These are phyloP conservation scores for Amblyraja radiata DNA, from an alignment of 2,797 vertebrate species.

Conservation along the genomic window DNA sequence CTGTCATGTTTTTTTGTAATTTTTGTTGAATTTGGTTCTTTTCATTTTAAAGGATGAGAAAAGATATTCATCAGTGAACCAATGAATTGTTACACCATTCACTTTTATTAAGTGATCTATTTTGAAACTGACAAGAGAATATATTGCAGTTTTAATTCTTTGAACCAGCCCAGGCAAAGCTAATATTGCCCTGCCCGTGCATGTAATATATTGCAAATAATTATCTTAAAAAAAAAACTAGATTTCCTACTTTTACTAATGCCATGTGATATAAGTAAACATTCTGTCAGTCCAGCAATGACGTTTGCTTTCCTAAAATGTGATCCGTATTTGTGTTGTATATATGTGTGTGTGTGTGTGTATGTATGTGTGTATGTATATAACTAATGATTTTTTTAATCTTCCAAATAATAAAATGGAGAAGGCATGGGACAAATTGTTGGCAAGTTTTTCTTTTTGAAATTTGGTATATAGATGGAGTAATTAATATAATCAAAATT, in stretches of 20 bases:
- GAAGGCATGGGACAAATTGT: background rate
- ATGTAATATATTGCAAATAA: too few relatives aligned
- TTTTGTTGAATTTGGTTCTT: background rate
- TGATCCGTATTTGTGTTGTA: too few relatives aligned
- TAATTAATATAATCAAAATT: background rate
- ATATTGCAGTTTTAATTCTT: constrained; percentile 8
- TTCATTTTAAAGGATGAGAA: too few relatives aligned
- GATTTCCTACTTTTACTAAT: background rate
- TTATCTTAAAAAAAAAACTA: background rate
- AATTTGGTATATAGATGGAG: background rate
- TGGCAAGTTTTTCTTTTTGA: background rate
- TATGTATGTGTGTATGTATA: too few relatives aligned
- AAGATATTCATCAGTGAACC: background rate
- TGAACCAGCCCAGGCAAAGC: background rate
- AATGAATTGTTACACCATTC: background rate
- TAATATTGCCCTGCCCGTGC: too few relatives aligned
- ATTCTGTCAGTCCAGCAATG: background rate
- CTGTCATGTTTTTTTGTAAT: background rate
- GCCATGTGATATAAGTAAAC: background rate
- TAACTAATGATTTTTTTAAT: background rate
- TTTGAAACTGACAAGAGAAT: background rate
- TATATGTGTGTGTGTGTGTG: too few relatives aligned
- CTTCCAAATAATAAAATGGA: background rate
- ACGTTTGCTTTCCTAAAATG: background rate
- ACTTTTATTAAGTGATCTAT: background rate